Percentiles rank a stretch among this genome's conserved stretches.
Conservation (phyloP, 2,113 vertebrate species). For the Daubentonia madagascariensis region DNA sequence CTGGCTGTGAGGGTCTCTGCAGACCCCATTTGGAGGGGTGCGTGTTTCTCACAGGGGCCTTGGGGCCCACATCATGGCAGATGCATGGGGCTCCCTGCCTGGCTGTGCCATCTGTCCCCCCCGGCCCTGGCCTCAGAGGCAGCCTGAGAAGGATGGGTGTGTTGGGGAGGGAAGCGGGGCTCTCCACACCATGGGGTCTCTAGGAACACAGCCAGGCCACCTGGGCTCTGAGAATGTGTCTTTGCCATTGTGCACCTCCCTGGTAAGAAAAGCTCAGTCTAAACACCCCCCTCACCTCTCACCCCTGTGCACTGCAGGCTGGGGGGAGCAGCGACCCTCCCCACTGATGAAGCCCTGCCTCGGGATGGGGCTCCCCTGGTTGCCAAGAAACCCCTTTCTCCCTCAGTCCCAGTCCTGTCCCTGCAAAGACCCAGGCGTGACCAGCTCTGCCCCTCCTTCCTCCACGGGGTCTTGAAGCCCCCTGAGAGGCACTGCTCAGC, state of each 20-base stretch:
- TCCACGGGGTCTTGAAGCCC: neutral
- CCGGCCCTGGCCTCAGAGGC: neutral
- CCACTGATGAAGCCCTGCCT: neutral
- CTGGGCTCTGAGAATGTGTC: rapidly evolving
- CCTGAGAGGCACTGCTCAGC: neutral
- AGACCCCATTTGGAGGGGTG: neutral
- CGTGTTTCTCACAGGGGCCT: neutral
- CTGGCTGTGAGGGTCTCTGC: neutral
- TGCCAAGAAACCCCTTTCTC: neutral
- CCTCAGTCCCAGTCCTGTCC: neutral
- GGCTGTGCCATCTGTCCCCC: neutral
- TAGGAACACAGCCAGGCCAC: neutral
- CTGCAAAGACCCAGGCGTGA: neutral
- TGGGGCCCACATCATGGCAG: neutral
- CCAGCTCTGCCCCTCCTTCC: neutral
- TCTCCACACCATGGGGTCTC: neutral
- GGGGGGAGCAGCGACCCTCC: too few species aligned
- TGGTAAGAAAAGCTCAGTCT: neutral
- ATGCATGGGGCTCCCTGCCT: too few species aligned
- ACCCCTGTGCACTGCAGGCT: rapidly evolving
- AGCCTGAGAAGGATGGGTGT: neutral
- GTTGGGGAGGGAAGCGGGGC: neutral
- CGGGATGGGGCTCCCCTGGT: rapidly evolving
- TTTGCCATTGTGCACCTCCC: neutral
- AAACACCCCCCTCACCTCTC: rapidly evolving